Percentiles rank a stretch among this genome's conserved stretches.
Conservation (phyloP, 2,797 vertebrate species). For the Hydrocynus forskahlii region DNA sequence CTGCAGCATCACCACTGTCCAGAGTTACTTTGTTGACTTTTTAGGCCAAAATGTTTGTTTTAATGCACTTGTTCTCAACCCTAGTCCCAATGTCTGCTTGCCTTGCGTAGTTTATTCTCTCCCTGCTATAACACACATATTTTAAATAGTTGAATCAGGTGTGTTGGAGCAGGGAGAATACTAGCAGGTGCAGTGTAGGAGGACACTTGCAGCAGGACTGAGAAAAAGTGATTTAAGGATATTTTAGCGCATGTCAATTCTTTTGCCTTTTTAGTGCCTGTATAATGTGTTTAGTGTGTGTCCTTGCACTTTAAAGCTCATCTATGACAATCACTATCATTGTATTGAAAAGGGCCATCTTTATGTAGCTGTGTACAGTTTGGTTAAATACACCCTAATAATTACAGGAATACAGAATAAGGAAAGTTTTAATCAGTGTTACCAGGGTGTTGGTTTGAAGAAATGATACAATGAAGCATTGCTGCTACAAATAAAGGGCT, state of each 20-base stretch:
- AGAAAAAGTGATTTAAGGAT: neutral
- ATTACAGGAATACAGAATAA: constrained; percentile 5
- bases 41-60: neutral
- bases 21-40: constrained; percentile 30
- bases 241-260: constrained; percentile 4
- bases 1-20: constrained; percentile 15
- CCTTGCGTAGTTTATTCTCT: neutral
- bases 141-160: neutral
- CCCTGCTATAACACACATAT: neutral
- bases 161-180: neutral
- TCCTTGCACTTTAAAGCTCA: constrained; percentile 57
- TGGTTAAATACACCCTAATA: neutral
- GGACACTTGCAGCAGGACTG: neutral
- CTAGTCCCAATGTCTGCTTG: neutral
- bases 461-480: constrained; percentile 25
- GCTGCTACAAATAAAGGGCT: constrained; percentile 48
- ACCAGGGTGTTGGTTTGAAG: neutral
- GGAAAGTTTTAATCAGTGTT: neutral
- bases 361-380: constrained; percentile 3
- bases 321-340: constrained; percentile 36
- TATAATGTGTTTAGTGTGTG: constrained; percentile 24
- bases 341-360: constrained; percentile 21
- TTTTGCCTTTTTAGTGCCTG: neutral
- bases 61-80: neutral
- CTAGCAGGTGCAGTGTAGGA: neutral